Evolutionary conservation across 2,113 vertebrate genomes (phyloP).

Genomic region (Phalacrocorax carbo): DNA sequence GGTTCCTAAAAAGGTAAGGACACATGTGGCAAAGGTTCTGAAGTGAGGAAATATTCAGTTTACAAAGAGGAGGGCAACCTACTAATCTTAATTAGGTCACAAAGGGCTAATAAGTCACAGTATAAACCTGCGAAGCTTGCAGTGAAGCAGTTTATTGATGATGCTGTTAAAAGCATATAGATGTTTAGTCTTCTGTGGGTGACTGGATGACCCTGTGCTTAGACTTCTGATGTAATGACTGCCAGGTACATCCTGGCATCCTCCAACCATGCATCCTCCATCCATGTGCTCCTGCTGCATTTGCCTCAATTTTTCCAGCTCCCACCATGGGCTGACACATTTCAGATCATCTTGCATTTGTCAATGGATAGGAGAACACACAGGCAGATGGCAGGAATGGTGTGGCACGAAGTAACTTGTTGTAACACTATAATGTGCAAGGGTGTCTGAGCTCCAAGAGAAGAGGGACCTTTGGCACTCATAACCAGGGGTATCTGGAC

Average conservation of each 20-base stretch:
- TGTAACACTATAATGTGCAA: neutral
- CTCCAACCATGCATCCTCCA: neutral
- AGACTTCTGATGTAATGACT: neutral
- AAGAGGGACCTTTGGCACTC: neutral
- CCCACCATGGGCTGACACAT: too few relatives aligned
- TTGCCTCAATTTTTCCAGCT: neutral
- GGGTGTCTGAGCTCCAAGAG: neutral
- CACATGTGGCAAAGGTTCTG: neutral
- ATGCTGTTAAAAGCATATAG: neutral
- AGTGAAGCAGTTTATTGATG: neutral
- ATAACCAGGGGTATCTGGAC: neutral
- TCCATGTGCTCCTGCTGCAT: neutral
- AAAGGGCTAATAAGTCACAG: neutral
- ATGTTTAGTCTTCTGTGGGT: neutral
- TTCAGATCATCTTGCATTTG: neutral
- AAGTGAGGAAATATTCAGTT: neutral
- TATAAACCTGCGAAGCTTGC: neutral
- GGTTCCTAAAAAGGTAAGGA: neutral
- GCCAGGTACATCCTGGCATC: rapidly evolving
- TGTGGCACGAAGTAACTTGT: neutral
- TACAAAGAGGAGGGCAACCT: neutral
- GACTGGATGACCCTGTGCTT: neutral
- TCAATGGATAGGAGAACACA: neutral
- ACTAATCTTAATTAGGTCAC: neutral
- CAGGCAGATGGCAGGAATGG: neutral